These are phyloP conservation scores for fruit fly (Drosophila melanogaster) DNA, from an alignment of 1,140 invertebrate species.

Conservation along the genomic window DNA sequence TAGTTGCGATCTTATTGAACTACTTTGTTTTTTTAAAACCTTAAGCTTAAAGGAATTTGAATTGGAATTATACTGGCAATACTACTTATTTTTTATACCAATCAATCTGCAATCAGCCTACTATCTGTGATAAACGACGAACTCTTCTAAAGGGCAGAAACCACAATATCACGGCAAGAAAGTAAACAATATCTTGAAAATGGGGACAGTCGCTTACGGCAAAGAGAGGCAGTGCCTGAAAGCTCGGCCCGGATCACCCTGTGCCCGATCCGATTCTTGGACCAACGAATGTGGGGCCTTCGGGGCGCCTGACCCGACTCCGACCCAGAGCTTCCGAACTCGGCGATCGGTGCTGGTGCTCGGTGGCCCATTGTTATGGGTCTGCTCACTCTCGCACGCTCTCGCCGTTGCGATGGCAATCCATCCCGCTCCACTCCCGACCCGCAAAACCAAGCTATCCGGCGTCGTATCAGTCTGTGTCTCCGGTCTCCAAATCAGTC, in stretches of 20 bases:
- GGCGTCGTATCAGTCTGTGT: conserved; percentile 11
- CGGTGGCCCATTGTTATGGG: conserved; percentile 36
- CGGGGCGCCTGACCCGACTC: conserved; percentile 59
- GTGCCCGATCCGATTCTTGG: conserved; percentile 13
- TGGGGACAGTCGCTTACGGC: conserved; percentile 38
- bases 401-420: conserved; percentile 7
- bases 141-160: conserved; percentile 1
- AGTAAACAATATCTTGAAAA: conserved; percentile 18
- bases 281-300: conserved; percentile 29
- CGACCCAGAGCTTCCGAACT: conserved; percentile 53
- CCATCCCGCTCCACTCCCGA: conserved; percentile 3
- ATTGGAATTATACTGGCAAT: too few species aligned
- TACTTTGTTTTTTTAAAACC: too few species aligned
- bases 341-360: conserved; percentile 38
- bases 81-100: too few species aligned
- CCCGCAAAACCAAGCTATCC: conserved; percentile 3
- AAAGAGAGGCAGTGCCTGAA: conserved; percentile 5
- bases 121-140: background rate
- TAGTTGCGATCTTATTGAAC: too few species aligned
- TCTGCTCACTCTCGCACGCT: conserved; percentile 28
- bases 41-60: too few species aligned
- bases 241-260: conserved; percentile 31
- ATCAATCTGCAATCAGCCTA: background rate
- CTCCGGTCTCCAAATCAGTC: conserved; percentile 21
- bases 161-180: conserved; percentile 4